Percentiles rank a stretch among this genome's conserved stretches.
These are phyloP conservation scores for Acleris sparsana DNA, from an alignment of 2,888 invertebrate species.

Conservation along the genomic window DNA sequence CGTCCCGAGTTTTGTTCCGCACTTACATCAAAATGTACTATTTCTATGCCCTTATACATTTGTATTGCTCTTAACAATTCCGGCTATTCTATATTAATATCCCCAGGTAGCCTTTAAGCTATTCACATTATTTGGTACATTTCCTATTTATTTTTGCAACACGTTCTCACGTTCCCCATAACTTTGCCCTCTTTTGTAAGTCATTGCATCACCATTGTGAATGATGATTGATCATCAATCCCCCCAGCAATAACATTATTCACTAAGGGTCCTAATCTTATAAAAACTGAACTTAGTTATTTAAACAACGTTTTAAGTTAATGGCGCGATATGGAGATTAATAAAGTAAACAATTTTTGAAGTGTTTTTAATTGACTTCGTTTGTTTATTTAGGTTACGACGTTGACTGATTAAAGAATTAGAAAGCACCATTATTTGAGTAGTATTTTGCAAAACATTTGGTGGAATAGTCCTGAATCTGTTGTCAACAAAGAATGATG, in stretches of 20 bases:
- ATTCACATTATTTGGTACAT: not conserved
- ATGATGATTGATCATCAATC: slow-evolving; percentile 66
- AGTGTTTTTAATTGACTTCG: slow-evolving; percentile 24
- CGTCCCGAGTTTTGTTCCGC: no score
- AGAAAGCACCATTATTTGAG: no score
- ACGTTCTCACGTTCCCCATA: slow-evolving; percentile 1
- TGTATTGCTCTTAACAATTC: no score
- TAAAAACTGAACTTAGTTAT: slow-evolving; percentile 49
- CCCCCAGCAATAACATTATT: slow-evolving; percentile 66
- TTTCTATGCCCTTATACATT: no score
- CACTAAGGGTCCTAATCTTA: slow-evolving; percentile 48
- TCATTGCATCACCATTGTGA: slow-evolving; percentile 41
- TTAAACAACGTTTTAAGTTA: slow-evolving; percentile 43
- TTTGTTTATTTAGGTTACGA: not conserved
- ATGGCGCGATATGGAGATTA: slow-evolving; percentile 57
- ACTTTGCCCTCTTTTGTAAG: slow-evolving; percentile 12
- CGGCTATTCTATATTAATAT: no score
- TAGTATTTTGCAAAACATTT: no score
- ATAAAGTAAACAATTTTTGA: slow-evolving; percentile 44
- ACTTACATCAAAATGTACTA: no score
- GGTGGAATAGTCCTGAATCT: no score
- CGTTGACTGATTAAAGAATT: no score
- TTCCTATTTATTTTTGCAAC: not conserved
- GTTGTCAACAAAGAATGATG: no score
- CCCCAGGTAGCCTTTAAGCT: no score